Evolutionary conservation across 2,888 invertebrate genomes (phyloP), one percentile per base, ranked within the genome.

Genomic region (Anticlea derivata): DNA sequence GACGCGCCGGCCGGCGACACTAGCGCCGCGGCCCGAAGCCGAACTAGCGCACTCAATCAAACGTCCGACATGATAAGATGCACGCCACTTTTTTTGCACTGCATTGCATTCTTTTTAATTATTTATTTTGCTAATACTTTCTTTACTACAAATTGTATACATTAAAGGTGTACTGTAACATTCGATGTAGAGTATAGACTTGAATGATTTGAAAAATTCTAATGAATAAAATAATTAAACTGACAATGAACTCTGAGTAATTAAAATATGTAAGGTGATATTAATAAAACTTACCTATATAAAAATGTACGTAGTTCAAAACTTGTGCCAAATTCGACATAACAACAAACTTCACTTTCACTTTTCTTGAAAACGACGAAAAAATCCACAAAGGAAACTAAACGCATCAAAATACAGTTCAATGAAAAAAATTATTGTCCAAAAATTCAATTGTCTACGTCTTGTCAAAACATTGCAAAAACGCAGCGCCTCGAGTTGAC

Each of bases 31-130:
- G 70, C 60, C 64, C 41, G 24, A 20, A 7, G 3, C 35, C 11
- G 73, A 70, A 78, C 78, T 75, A 78, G 55, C 61, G 56, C 65
- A 73, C 79, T 83, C 86, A 78, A 80, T 84, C 85, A 84, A 70
- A 79, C 78, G 69, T 70, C 75, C 62, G 51, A 61, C 70, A 61
- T 75, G 70, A 77, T 75, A 75, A 73, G 59, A 71, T 75, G 78
- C 77, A 73, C n/a, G n/a, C 55, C 68, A 60, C 51, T 64, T 66
- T 70, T 73, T 77, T 73, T 73, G 75, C 75, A 71, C 60, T 63
- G 60, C 70, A 65, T 58, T 59, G 51, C 66, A 66, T 65, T 67
- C 58, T 60, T 55, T 62, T 56, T 17, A 17, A 58, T 58, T 31
- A 47, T 52, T 37, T 30, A 4, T 27, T 43, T 41, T 43, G 17